phyloP scores from a whole-genome alignment of 2,797 vertebrate genomes.

The Serranus cabrilla region DNA sequence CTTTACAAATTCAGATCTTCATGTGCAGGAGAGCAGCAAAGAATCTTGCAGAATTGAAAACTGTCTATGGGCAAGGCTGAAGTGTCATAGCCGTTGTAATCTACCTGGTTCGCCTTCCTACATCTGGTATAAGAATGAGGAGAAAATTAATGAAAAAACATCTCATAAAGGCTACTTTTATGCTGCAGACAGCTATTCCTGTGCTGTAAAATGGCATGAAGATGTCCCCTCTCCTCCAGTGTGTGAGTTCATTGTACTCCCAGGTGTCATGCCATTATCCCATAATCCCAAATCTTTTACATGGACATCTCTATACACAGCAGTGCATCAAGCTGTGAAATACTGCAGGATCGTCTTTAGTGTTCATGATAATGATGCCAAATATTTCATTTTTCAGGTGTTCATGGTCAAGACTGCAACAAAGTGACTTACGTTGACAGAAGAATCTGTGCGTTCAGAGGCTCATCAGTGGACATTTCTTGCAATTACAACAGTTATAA shows the following conservation, averaged over 20 bases:
- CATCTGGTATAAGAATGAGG: slow-evolving; percentile 37
- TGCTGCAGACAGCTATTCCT: not conserved
- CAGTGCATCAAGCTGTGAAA: not conserved
- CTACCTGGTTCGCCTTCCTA: not conserved
- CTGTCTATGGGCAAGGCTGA: fast-evolving
- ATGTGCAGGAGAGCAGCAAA: fast-evolving
- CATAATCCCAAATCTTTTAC: too few relatives aligned
- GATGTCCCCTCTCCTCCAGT: slow-evolving; percentile 21
- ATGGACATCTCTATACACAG: fast-evolving
- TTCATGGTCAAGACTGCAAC: not conserved
- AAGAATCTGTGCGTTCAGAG: slow-evolving; percentile 51
- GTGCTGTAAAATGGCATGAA: slow-evolving; percentile 18
- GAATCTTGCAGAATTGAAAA: fast-evolving
- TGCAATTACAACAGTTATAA: not conserved
- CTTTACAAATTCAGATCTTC: not conserved
- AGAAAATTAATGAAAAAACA: fast-evolving
- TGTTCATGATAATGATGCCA: not conserved
- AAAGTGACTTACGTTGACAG: slow-evolving; percentile 34
- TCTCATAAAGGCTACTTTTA: fast-evolving
- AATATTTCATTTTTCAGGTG: slow-evolving; percentile 44
- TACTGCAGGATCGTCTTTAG: not conserved
- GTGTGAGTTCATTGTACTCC: slow-evolving; percentile 50
- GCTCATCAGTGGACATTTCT: slow-evolving; percentile 52
- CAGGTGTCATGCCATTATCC: too few relatives aligned
- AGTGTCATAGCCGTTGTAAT: slow-evolving; percentile 29